Percentiles rank a stretch among this genome's conserved stretches.
phyloP scores from a whole-genome alignment of 2,113 vertebrate species.

The Caloenas nicobarica region DNA sequence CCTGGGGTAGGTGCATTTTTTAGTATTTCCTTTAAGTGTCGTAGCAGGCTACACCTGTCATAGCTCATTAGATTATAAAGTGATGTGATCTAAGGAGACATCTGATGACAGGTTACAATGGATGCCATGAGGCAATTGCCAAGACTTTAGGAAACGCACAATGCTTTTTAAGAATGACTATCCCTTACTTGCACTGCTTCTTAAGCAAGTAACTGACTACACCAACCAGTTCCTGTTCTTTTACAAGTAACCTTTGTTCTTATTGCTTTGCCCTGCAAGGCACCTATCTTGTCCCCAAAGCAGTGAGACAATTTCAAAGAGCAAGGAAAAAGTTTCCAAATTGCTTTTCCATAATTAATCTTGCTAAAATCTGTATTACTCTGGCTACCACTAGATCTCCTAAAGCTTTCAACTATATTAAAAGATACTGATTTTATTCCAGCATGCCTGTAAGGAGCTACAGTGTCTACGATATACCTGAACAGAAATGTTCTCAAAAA shows the following conservation, averaged over 20 bases:
- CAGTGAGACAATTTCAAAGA: background rate
- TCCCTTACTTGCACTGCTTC: background rate
- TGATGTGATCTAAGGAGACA: background rate
- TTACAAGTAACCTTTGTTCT: background rate
- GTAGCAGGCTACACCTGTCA: background rate
- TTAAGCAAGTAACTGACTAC: background rate
- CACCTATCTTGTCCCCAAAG: background rate
- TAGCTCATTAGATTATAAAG: background rate
- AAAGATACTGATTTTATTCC: background rate
- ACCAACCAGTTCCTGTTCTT: background rate
- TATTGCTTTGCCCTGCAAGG: background rate
- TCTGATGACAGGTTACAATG: background rate
- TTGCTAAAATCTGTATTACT: background rate
- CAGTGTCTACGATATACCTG: background rate
- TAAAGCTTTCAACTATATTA: background rate
- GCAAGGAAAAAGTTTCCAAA: background rate
- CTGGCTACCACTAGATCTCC: background rate
- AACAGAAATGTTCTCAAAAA: background rate
- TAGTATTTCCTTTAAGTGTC: background rate
- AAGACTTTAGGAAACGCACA: background rate
- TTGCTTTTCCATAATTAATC: background rate
- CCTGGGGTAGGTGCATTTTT: background rate
- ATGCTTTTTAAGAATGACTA: background rate
- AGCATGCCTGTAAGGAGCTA: background rate
- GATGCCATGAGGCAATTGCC: background rate